These are phyloP conservation scores for Megamerina dolium DNA, from an alignment of 2,888 invertebrate species.

Conservation along the genomic window DNA sequence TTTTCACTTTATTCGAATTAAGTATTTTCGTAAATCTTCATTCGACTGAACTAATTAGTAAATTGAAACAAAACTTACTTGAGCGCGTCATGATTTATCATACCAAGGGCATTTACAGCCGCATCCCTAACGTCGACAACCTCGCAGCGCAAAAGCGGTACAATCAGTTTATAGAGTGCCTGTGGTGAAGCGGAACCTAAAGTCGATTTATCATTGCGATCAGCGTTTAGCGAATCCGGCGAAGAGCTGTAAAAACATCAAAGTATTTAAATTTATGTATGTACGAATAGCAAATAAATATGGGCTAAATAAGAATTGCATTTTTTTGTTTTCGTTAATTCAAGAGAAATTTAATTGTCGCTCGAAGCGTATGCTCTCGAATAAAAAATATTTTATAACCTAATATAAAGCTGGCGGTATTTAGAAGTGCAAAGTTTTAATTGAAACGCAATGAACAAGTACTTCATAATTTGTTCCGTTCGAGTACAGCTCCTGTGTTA, in stretches of 20 bases:
- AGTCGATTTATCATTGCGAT: conserved; percentile 71
- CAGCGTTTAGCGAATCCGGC: conserved; percentile 80
- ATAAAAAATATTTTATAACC: conserved; percentile 7
- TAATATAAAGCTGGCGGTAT: not conserved
- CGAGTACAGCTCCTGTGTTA: too few relatives aligned
- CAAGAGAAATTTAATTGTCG: too few relatives aligned
- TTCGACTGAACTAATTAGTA: too few relatives aligned
- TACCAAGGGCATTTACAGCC: conserved; percentile 88
- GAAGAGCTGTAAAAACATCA: conserved; percentile 68
- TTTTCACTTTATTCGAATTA: too few relatives aligned
- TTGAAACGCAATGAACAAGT: not conserved
- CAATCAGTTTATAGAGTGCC: conserved; percentile 85
- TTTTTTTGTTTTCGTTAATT: too few relatives aligned
- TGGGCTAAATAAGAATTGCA: too few relatives aligned
- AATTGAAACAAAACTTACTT: conserved; percentile 59
- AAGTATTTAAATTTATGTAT: not conserved
- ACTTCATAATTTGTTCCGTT: too few relatives aligned
- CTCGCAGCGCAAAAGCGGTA: conserved; percentile 89
- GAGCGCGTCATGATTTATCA: conserved; percentile 89
- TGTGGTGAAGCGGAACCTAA: conserved; percentile 68
- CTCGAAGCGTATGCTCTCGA: too few relatives aligned
- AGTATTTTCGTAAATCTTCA: too few relatives aligned
- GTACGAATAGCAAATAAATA: not conserved
- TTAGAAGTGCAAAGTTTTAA: conserved; percentile 4
- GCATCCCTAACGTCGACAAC: conserved; percentile 90